phyloP scores from a whole-genome alignment of 2,113 vertebrate genomes.

The Pao palembangensis region DNA sequence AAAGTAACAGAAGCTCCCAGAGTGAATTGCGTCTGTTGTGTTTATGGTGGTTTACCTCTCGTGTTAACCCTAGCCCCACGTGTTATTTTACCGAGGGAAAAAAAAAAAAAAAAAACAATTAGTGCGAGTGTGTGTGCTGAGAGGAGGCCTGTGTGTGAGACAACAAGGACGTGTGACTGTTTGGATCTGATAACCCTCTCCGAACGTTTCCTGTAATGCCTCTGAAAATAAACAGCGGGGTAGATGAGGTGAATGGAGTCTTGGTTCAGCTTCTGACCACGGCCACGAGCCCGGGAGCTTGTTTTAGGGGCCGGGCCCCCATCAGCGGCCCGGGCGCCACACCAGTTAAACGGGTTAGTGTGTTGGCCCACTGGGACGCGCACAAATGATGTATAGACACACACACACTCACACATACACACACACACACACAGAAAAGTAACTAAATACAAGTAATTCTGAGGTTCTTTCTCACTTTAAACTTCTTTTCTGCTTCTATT shows the following conservation, averaged over 20 bases:
- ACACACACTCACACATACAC: slow-evolving; percentile 4
- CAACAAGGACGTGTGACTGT: slow-evolving; percentile 72
- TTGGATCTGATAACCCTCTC: slow-evolving; percentile 73
- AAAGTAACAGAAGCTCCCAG: slow-evolving; percentile 69
- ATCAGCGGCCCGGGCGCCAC: slow-evolving; percentile 65
- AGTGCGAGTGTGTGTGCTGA: slow-evolving; percentile 66
- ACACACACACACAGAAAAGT: slow-evolving; percentile 2
- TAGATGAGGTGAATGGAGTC: slow-evolving; percentile 69
- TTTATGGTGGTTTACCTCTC: slow-evolving; percentile 68
- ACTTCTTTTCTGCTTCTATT: too few relatives aligned
- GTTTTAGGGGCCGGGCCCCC: slow-evolving; percentile 67
- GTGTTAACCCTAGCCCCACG: slow-evolving; percentile 64
- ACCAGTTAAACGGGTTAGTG: slow-evolving; percentile 71
- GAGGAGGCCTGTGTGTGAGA: slow-evolving; percentile 68
- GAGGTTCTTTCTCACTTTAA: too few relatives aligned
- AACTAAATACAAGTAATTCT: too few relatives aligned
- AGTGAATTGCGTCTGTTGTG: slow-evolving; percentile 68
- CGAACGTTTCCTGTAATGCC: slow-evolving; percentile 71
- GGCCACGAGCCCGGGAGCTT: slow-evolving; percentile 53
- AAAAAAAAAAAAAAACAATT: slow-evolving; percentile 71
- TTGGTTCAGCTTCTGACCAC: slow-evolving; percentile 67
- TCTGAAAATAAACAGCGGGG: slow-evolving; percentile 75
- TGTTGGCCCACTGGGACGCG: slow-evolving; percentile 27
- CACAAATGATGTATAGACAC: slow-evolving; percentile 23
- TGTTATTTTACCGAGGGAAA: slow-evolving; percentile 71